phyloP scores from a whole-genome alignment of 2,888 invertebrate species.

The Leptopilina syphax region DNA sequence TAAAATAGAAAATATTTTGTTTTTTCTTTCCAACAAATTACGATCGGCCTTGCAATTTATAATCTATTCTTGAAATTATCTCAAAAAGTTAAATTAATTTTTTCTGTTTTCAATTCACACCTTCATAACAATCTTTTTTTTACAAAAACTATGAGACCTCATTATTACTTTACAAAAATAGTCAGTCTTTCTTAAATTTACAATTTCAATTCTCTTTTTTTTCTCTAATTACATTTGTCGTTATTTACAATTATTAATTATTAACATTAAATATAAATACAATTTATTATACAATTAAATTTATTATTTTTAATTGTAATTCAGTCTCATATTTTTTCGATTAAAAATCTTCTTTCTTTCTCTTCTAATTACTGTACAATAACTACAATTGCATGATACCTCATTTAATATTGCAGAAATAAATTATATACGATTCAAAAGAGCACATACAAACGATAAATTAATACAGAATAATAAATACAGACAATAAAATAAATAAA shows the following conservation, averaged over 20 bases:
- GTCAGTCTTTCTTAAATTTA: too few relatives aligned
- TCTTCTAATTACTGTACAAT: conserved; percentile 15
- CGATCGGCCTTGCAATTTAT: conserved; percentile 1
- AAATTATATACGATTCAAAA: not conserved
- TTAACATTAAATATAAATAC: too few relatives aligned
- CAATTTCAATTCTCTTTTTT: not conserved
- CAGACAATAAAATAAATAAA: too few relatives aligned
- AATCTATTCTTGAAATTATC: not conserved
- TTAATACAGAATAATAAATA: too few relatives aligned
- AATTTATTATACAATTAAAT: too few relatives aligned
- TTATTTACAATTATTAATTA: too few relatives aligned
- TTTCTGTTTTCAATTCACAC: not conserved
- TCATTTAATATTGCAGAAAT: conserved; percentile 18
- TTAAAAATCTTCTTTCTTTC: not conserved
- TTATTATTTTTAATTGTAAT: not conserved
- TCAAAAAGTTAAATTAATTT: not conserved
- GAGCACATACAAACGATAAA: not conserved
- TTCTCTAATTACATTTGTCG: not conserved
- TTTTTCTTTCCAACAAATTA: conserved; percentile 13
- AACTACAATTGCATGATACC: conserved; percentile 23
- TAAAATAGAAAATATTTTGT: not conserved
- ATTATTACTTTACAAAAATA: not conserved
- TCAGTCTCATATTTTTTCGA: conserved; percentile 5
- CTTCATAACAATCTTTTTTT: not conserved
- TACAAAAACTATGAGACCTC: not conserved